Percentiles rank a stretch among this genome's conserved stretches.
Conservation (phyloP, 2,888 invertebrate species). For the Dendrolimus pini region DNA sequence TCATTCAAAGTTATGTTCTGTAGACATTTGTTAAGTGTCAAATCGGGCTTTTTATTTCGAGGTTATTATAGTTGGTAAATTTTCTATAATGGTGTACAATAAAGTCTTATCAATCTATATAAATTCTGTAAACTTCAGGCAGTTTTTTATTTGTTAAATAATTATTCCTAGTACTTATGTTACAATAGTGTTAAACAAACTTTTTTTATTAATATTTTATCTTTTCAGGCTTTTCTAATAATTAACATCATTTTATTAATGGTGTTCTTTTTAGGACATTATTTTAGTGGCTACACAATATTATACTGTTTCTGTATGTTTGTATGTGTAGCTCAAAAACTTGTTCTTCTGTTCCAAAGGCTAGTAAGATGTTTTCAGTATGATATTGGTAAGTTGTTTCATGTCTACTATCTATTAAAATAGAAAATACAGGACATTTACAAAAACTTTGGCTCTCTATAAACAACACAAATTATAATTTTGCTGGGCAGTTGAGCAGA, state of each 20-base stretch:
- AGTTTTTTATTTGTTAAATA: background rate
- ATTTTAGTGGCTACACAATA: constrained; percentile 51
- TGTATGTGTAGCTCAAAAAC: constrained; percentile 42
- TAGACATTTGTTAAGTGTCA: too few relatives aligned
- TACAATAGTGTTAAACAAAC: background rate
- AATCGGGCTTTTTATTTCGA: too few relatives aligned
- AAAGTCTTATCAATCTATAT: too few relatives aligned
- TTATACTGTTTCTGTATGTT: constrained; percentile 45
- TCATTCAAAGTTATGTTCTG: too few relatives aligned
- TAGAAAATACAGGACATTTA: too few relatives aligned
- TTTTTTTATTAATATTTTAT: constrained; percentile 6
- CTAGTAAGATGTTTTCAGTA: constrained; percentile 47
- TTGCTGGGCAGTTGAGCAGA: too few relatives aligned
- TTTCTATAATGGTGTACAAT: too few relatives aligned
- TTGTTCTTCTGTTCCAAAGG: constrained; percentile 40
- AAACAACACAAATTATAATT: too few relatives aligned
- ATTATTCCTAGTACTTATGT: background rate
- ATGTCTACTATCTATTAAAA: constrained; percentile 1
- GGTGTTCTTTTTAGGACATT: constrained; percentile 48
- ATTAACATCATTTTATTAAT: constrained; percentile 48
- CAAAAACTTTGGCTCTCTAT: too few relatives aligned
- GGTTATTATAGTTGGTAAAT: too few relatives aligned
- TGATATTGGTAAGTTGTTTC: constrained; percentile 46
- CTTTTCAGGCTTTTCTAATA: constrained; percentile 61
- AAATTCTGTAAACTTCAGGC: too few relatives aligned